Percentiles rank a stretch among this genome's conserved stretches.
phyloP scores from a whole-genome alignment of 2,113 vertebrate genomes.

The Scartelaos histophorus region DNA sequence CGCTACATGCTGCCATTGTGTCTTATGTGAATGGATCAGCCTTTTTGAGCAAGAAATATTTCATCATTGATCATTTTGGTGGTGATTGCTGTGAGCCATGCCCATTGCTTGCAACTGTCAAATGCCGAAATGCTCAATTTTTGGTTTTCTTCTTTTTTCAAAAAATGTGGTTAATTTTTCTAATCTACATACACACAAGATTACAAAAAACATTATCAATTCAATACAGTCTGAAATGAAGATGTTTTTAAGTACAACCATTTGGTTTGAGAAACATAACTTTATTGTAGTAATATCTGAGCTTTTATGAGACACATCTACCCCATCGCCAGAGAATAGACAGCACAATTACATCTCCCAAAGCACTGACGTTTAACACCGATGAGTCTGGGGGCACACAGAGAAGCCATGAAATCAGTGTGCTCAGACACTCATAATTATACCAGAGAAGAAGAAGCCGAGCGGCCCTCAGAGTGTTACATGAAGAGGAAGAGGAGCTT shows the following conservation, averaged over 20 bases:
- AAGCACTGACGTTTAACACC: constrained; percentile 34
- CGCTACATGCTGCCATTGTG: background rate
- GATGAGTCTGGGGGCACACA: constrained; percentile 18
- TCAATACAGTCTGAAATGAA: background rate
- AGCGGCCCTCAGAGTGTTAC: constrained; percentile 14
- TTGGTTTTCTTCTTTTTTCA: too few species aligned
- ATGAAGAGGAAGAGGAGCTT: constrained; percentile 10
- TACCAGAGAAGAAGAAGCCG: constrained; percentile 38
- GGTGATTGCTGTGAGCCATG: too few species aligned
- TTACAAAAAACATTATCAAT: background rate
- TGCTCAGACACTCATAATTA: constrained; percentile 34
- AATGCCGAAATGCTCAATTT: too few species aligned
- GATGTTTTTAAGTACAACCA: background rate
- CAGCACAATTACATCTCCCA: constrained; percentile 3
- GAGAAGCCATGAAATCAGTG: constrained; percentile 28
- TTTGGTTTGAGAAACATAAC: background rate
- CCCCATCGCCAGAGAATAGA: background rate
- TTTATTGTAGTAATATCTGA: background rate
- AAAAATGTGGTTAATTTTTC: background rate
- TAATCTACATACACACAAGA: background rate
- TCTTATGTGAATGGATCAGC: background rate
- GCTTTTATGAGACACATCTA: constrained; percentile 7
- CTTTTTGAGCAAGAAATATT: background rate
- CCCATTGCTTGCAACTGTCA: too few species aligned
- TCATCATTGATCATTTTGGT: background rate